Conservation (phyloP, 2,113 vertebrate species). For the Dascyllus trimaculatus region DNA sequence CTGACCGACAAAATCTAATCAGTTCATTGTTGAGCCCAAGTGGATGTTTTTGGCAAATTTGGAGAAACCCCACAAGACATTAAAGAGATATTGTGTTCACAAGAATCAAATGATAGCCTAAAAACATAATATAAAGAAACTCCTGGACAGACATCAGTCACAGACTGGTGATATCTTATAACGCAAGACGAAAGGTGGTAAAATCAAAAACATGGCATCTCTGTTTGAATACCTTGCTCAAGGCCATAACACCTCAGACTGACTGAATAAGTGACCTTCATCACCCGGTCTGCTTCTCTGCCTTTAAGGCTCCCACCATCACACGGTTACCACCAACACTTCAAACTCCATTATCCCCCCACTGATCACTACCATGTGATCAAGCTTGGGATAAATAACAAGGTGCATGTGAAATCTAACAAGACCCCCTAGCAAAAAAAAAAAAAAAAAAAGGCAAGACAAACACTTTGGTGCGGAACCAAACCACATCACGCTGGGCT, state of each 20-base stretch:
- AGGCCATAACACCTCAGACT: constrained; percentile 15
- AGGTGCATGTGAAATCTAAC: neutral
- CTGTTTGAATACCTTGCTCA: constrained; percentile 7
- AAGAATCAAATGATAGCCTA: too few relatives aligned
- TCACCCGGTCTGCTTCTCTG: constrained; percentile 13
- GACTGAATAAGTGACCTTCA: constrained; percentile 29
- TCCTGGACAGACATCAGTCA: neutral
- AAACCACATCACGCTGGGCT: neutral
- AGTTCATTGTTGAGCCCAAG: too few relatives aligned
- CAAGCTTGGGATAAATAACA: constrained; percentile 4
- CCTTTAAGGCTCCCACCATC: constrained; percentile 20
- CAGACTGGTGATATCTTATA: neutral
- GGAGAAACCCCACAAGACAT: too few relatives aligned
- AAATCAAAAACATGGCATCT: constrained; percentile 8
- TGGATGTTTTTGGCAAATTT: too few relatives aligned
- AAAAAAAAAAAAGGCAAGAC: neutral
- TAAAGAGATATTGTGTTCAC: too few relatives aligned
- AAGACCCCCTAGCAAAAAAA: neutral
- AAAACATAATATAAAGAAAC: neutral
- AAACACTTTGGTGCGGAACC: constrained; percentile 7
- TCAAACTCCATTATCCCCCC: constrained; percentile 18
- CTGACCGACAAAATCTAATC: too few relatives aligned
- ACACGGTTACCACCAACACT: constrained; percentile 11
- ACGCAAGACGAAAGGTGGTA: neutral
- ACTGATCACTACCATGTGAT: constrained; percentile 59